Conservation (phyloP, 2,888 invertebrate species). For the Microchrysa polita region DNA sequence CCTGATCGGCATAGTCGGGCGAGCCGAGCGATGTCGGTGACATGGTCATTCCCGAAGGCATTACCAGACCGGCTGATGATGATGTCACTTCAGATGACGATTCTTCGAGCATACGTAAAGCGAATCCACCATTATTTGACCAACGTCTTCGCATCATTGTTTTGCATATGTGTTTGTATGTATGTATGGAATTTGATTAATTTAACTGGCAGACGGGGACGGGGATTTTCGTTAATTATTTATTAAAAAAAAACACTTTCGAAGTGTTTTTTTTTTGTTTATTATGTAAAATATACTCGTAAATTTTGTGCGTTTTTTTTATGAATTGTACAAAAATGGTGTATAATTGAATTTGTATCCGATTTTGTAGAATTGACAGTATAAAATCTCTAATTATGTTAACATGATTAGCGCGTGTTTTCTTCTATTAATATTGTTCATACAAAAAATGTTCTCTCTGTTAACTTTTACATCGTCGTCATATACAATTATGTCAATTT, state of each 20-base stretch:
- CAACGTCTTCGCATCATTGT: conserved; percentile 78
- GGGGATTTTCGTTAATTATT: background rate
- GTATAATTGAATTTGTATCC: conserved; percentile 16
- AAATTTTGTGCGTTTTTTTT: background rate
- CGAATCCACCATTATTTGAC: conserved; percentile 78
- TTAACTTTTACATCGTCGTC: conserved; percentile 14
- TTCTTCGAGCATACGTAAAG: conserved; percentile 75
- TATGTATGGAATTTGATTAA: background rate
- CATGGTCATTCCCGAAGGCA: conserved; percentile 76
- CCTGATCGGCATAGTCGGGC: conserved; percentile 80
- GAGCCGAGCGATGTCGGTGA: conserved; percentile 78
- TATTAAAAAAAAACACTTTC: conserved; percentile 2
- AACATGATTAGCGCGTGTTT: conserved; percentile 28
- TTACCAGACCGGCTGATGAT: conserved; percentile 72
- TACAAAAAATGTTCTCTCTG: background rate
- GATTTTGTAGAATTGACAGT: conserved; percentile 30
- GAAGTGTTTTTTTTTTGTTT: background rate
- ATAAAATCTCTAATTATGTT: conserved; percentile 16
- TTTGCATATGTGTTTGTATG: conserved; percentile 26
- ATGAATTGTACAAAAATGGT: too few species aligned
- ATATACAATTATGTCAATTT: background rate
- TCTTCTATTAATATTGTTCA: too few species aligned
- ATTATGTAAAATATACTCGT: background rate
- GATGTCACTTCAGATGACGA: conserved; percentile 81
- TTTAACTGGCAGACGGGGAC: background rate